Evolutionary conservation across 2,888 invertebrate genomes (phyloP), one percentile per base, ranked within the genome.

Genomic region (Orthonevra nobilis): DNA sequence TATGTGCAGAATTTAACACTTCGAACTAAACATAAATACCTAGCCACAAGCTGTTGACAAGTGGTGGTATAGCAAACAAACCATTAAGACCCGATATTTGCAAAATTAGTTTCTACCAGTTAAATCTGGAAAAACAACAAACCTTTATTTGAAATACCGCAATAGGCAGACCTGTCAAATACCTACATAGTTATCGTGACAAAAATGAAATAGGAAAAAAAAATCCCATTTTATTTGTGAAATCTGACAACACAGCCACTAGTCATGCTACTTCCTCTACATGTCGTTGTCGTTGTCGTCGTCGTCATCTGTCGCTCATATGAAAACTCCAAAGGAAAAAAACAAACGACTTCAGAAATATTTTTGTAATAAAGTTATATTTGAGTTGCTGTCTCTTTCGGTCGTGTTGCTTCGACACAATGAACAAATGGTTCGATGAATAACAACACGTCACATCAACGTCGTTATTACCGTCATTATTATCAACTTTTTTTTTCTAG

Each of bases 401-500:
- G 5, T 30, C 66, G 1, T 20, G 26, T 50, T 28, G 40, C 3
- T 5, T 28, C 15, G 20, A 1, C 28, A 46, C 9, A 30, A 28
- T 19, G 54, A 52, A 54, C 28, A 69, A 75, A 64, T 79, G 66
- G 72, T 79, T 60, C 28, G 77, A 73, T 73, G 77, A 79, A 73
- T 68, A 73, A 79, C 72, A 73, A 79, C 79, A 79, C 79, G 79
- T 79, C 79, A 79, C 79, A 79, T 79, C 72, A 73, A 79, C 73
- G 66, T 73, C 73, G 66, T 79, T 79, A 79, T 79, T 79, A 56
- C 79, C 66, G 66, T 79, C 72, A 73, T 79, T 79, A 66, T 73
- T 61, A 66, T 73, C 3, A 23, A 3, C 61, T 68, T 73, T 42
- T 38, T 68, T 68, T 54, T 79, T 52, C n/a, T n/a, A n/a, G n/a